A percentile compares a stretch with the other conserved stretches of the same genome.
Conservation (phyloP, 2,797 vertebrate genomes). For the Anas acuta region DNA sequence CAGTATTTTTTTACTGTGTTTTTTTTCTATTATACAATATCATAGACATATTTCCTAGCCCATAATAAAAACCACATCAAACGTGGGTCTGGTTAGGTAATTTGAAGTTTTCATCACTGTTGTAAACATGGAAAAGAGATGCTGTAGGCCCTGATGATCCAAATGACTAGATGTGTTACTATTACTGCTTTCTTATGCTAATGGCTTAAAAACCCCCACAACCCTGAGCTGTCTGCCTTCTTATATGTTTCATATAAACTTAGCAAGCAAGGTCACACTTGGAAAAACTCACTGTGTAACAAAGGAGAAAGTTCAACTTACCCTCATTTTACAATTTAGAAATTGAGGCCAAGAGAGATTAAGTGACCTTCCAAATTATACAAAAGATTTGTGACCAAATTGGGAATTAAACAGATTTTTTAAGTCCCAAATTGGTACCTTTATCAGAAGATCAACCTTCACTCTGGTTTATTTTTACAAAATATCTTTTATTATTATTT, state of each 20-base stretch:
- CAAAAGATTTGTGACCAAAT: slow-evolving; percentile 4
- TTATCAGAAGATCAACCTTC: slow-evolving; percentile 27
- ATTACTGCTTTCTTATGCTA: neutral
- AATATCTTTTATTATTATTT: neutral
- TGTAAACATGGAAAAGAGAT: neutral
- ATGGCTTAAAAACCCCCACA: neutral
- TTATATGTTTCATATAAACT: neutral
- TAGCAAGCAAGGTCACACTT: neutral
- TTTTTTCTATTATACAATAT: neutral
- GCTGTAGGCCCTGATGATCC: neutral
- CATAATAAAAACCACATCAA: neutral
- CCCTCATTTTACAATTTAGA: neutral
- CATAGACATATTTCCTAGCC: no score
- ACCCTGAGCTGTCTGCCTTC: neutral
- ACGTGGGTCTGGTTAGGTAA: neutral
- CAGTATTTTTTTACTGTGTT: neutral
- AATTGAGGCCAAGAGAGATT: neutral
- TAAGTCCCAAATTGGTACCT: neutral
- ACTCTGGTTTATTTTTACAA: slow-evolving; percentile 1
- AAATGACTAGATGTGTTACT: neutral
- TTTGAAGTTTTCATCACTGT: neutral
- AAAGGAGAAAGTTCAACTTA: neutral
- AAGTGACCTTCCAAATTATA: neutral
- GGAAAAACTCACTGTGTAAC: neutral
- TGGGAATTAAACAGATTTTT: slow-evolving; percentile 16